Evolutionary conservation across 2,888 invertebrate species (phyloP), one percentile per base, ranked within the genome.

Genomic region (Dasysyrphus albostriatus): DNA sequence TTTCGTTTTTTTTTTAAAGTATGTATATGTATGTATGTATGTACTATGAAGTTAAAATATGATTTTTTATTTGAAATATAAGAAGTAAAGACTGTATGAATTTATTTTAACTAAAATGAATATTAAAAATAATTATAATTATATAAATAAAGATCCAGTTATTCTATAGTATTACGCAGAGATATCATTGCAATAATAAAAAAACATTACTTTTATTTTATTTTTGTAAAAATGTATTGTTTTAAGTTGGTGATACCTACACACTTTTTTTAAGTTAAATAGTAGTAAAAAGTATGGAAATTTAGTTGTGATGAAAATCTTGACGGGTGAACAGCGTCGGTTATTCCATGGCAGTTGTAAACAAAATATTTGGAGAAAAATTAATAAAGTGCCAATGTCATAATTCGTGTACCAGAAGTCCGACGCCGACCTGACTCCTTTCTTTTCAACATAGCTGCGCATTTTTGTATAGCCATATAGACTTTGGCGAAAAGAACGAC

Each of bases 71-170:
- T 29, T 73, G 44, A 69, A 63, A 73, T 61, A 73, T 58, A 74
- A 63, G 58, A 80, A 77, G 37, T 63, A 74, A 78, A 83, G 83
- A 79, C 83, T 83, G 83, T 83, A 69, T 61, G 42, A 56, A 59
- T 67, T 61, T 49, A 73, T 74, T 51, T 59, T 44, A 78, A 54
- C 44, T 69, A 29, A 76, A 59, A 12, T 32, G 29, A 29, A 24
- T 2, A 6, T 51, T 14, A 56, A 51, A 59, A 59, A 42, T 58
- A 29, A 72, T 51, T 44, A 42, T 44, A 37, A 72, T 44, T 32
- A 51, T 59, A 54, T 24, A 14, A 69, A 76, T 76, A 77, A 70
- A 72, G 32, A 72, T 63, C 39, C 9, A 65, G 49, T 49, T 73
- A 58, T 65, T 73, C 65, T 65, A 39, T 47, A 42, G 58, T 39